Base-by-base conservation (phyloP, 2,888 invertebrate species). In the Slavum lentiscoides region DNA sequence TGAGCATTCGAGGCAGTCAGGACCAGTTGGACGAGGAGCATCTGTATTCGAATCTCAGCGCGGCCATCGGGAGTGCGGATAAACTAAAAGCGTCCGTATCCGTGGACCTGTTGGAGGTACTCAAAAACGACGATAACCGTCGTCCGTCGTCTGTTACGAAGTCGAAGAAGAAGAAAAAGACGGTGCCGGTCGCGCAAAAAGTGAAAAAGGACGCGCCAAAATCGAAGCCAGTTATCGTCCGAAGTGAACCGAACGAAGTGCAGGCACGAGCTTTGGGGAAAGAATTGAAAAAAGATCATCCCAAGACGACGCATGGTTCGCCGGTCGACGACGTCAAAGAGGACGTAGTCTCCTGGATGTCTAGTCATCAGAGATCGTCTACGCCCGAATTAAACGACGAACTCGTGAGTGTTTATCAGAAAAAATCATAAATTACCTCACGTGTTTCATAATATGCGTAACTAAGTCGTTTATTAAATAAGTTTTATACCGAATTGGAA, bases 331-430 rank as follows among this genome's bases (percentile, higher is more conserved):
- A 64, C 39, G 39, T 8, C 19, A 72, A 64, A n/a, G 82, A 82
- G 15, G 82, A 82, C n/a, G 82, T 82, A 1, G 66, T 82, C 4
- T 82, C 82, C 0, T 82, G 82, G 82, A 82, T 82, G 82, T 74
- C 77, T 0, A 61, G 68, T 70, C 82, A 82, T 55, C 80, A 61
- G 43, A 67, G 59, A 15, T 61, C 59, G 5, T n/a, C 53, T 0
- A 80, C 77, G 11, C 64, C 77, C 9, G 69, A 80, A 23, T n/a
- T 39, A 0, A 53, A 43, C 8, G 21, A 55, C 2, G 21, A 39
- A 39, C 17, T 55, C 13, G 69, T 62, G 39, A 70, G 77, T 77
- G 7, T 19, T 13, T 43, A 43, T 1, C 2, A 11, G 6, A 7
- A 11, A 30, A 30, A 30, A 30, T 30, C 30, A 30, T 30, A 30